Conservation (phyloP, 1,140 invertebrate genomes). For the Ceratina australensis region DNA sequence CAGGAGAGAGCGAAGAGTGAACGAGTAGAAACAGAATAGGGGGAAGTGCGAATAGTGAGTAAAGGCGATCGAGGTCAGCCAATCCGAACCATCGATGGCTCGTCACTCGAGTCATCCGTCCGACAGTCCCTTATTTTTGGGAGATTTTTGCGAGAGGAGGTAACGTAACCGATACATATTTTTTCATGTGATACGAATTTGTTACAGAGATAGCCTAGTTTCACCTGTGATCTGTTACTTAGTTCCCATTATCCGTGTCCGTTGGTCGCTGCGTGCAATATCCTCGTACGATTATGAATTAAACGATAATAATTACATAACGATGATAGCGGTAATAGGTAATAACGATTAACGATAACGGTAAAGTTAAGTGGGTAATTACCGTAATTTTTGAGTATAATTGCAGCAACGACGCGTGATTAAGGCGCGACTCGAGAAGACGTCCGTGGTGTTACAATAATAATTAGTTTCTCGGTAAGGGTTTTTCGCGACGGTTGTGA, state of each 20-base stretch:
- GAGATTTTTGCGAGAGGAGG: conserved; percentile 58
- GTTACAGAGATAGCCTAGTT: conserved; percentile 72
- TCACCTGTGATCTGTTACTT: conserved; percentile 74
- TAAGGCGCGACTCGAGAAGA: conserved; percentile 47
- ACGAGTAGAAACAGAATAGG: no score
- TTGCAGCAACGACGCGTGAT: conserved; percentile 53
- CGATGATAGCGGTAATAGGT: conserved; percentile 53
- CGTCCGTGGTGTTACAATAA: conserved; percentile 69
- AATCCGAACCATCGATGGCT: conserved; percentile 61
- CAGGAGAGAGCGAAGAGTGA: neutral
- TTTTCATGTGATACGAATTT: conserved; percentile 76
- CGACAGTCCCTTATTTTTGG: conserved; percentile 59
- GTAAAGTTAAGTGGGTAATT: conserved; percentile 44
- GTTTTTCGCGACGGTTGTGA: conserved; percentile 47
- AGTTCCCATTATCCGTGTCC: conserved; percentile 56
- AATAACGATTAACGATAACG: conserved; percentile 29
- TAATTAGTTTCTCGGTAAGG: conserved; percentile 47
- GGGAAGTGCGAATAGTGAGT: neutral
- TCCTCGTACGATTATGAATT: conserved; percentile 51
- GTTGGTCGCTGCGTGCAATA: conserved; percentile 65
- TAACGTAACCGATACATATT: conserved; percentile 74
- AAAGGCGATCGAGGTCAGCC: conserved; percentile 44
- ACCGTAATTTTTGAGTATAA: conserved; percentile 54
- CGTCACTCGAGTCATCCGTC: conserved; percentile 64
- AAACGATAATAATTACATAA: neutral